Base-by-base conservation (phyloP, 2,113 vertebrate species). In the Petrocephalus zakoni region DNA sequence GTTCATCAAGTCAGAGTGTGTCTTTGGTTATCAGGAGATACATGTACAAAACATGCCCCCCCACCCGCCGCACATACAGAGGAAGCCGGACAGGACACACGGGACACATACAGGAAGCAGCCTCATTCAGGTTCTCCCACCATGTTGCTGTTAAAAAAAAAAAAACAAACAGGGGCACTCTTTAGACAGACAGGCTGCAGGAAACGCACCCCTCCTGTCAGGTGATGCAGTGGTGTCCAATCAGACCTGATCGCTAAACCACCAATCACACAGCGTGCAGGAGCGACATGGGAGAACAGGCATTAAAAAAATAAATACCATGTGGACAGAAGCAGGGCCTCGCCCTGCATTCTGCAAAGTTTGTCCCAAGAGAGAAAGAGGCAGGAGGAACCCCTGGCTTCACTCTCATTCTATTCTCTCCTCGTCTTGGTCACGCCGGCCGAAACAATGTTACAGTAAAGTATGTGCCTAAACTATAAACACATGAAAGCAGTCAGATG, bases 91-190 rank as follows among this genome's bases (percentile, higher is more conserved):
- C n/a, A n/a, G n/a, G n/a, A 68, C 61, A 68, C 61, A 29, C 25
- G 61, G 61, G 61, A 89, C 88, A 72, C 61, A 86, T 29, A 78
- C 61, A 47, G 47, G 53, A 47, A 86, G 55, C 47, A 17, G 34
- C 34, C 34, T 42, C 34, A 78, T 78, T 78, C 72, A 78, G 34
- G 68, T 78, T 78, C 4, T 78, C 72, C 29, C 72, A 78, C 72
- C 5, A 42, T 34, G 68, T 75, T 19, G 34, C 15, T 21, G 9
- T 34, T n/a, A n/a, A n/a, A n/a, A n/a, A 17, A 37, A 75, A 72
- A 29, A 5, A 75, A 64, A 64, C 9, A 64, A 68, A 29, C 61
- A 68, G 22, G 25, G 10, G 61, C n/a, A 13, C 61, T 15, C 61
- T 68, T 68, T 29, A 68, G 25, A n/a, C 61, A 68, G 61, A 78